Percentiles rank a stretch among this genome's conserved stretches.
phyloP scores from a whole-genome alignment of 2,888 invertebrate genomes.

The Phalera bucephala region DNA sequence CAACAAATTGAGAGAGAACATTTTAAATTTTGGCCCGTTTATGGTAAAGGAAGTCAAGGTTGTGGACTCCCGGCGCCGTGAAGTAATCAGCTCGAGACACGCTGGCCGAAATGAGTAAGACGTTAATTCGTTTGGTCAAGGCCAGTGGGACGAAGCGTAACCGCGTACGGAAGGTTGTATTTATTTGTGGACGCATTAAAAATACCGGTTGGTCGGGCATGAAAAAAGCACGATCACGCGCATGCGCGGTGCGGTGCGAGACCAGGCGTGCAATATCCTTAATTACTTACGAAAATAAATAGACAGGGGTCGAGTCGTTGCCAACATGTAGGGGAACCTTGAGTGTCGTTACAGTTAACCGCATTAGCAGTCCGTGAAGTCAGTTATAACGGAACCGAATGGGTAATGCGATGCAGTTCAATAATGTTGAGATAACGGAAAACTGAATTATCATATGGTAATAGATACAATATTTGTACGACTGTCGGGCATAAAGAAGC shows the following conservation, averaged over 20 bases:
- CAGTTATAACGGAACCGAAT: slow-evolving; percentile 36
- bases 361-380: slow-evolving; percentile 37
- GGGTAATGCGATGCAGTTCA: slow-evolving; percentile 33
- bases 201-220: slow-evolving; percentile 41
- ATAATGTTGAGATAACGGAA: slow-evolving; percentile 16
- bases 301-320: slow-evolving; percentile 16
- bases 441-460: slow-evolving; percentile 9
- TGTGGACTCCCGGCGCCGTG: slow-evolving; percentile 33
- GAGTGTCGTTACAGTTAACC: slow-evolving; percentile 22
- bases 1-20: slow-evolving; percentile 54
- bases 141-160: slow-evolving; percentile 39
- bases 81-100: slow-evolving; percentile 53
- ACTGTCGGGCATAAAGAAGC: too few species aligned
- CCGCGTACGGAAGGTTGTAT: slow-evolving; percentile 39
- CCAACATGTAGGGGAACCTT: slow-evolving; percentile 30
- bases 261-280: slow-evolving; percentile 33
- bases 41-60: slow-evolving; percentile 50
- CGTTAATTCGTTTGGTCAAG: slow-evolving; percentile 55
- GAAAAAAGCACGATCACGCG: slow-evolving; percentile 32
- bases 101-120: slow-evolving; percentile 46
- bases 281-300: slow-evolving; percentile 26
- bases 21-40: slow-evolving; percentile 26
- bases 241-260: slow-evolving; percentile 15
- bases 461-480: neutral
- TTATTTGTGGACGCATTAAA: slow-evolving; percentile 50